Base-by-base conservation (phyloP, 2,888 invertebrate genomes). In the Pandemis cinnamomeana region DNA sequence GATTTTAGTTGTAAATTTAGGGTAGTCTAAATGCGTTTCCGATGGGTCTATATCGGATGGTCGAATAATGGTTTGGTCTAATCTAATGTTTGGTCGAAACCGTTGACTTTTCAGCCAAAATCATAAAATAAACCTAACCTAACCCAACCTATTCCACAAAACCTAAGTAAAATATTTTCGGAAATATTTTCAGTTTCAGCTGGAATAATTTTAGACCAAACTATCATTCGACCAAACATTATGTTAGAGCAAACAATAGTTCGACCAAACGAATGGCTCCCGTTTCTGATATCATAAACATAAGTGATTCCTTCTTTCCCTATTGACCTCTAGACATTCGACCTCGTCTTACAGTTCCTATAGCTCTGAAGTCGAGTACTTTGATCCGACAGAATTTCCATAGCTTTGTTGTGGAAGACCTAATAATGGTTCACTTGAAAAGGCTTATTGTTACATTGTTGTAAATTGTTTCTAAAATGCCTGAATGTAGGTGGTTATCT, bases 261-360 rank as follows among this genome's bases (percentile, higher is more conserved):
- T 20, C 20, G 20, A 20, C 20, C 20, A 20, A 20, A 20, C 20
- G 20, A 20, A 20, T 20, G 20, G 20, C 20, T 20, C 20, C 20
- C 20, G 27, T 58, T 5, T 27, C 11, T 53, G 0, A 53, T 2
- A 27, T 58, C 58, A 27, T 58, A 58, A 58, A 27, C 11, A 6
- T 58, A 74, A 77, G 76, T 70, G 71, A 67, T 71, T 76, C 82
- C 82, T 80, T 77, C 77, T 84, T 82, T 85, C 83, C 83, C 84
- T 78, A 72, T 76, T 84, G 92, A 89, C 92, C 92, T 92, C 92
- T 81, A 92, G 92, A 92, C 92, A 78, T 80, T 84, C 80, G 87
- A 89, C 91, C 89, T 88, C 79, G 78, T 42, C 76, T 80, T 79
- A 11, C 27, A 11, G 71, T 51, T 70, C 63, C 70, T 69, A 67